Percentiles rank a stretch among this genome's conserved stretches.
phyloP scores from a whole-genome alignment of 1,140 invertebrate genomes.

The Mizuhopecten yessoensis region DNA sequence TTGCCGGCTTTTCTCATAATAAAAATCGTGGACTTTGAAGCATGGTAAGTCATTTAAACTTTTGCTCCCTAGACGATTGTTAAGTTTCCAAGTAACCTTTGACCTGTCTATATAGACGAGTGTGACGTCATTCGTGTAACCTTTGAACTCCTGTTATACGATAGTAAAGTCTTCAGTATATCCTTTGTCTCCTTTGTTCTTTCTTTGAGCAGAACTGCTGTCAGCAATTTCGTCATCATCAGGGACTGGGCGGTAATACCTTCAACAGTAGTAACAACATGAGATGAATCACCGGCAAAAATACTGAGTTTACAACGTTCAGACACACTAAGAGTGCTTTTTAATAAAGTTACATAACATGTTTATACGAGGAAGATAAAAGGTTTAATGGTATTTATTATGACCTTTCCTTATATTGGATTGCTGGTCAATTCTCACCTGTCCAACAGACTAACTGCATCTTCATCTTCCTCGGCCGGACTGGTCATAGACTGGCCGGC shows the following conservation, averaged over 20 bases:
- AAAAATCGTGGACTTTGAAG: no score
- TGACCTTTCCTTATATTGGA: no score
- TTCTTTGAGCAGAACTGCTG: constrained; percentile 41
- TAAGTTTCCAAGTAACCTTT: background rate
- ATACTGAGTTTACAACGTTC: no score
- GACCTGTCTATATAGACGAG: background rate
- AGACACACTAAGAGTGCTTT: no score
- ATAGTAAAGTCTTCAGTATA: constrained; percentile 76
- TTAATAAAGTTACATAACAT: no score
- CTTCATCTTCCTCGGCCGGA: constrained; percentile 71
- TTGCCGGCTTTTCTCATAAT: no score
- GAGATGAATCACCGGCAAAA: no score
- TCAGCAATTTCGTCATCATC: constrained; percentile 53
- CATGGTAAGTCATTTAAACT: no score
- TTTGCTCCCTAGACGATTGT: no score
- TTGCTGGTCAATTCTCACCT: constrained; percentile 60
- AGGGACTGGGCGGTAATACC: constrained; percentile 75
- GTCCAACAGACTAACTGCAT: constrained; percentile 73
- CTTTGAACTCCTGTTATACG: constrained; percentile 53
- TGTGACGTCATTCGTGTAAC: constrained; percentile 6
- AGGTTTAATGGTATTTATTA: no score
- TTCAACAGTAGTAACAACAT: constrained; percentile 54
- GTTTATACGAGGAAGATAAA: no score
- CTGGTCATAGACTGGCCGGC: constrained; percentile 65
- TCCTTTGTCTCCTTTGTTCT: constrained; percentile 63